Conservation (phyloP, 2,797 vertebrate genomes). For the Helostoma temminkii region DNA sequence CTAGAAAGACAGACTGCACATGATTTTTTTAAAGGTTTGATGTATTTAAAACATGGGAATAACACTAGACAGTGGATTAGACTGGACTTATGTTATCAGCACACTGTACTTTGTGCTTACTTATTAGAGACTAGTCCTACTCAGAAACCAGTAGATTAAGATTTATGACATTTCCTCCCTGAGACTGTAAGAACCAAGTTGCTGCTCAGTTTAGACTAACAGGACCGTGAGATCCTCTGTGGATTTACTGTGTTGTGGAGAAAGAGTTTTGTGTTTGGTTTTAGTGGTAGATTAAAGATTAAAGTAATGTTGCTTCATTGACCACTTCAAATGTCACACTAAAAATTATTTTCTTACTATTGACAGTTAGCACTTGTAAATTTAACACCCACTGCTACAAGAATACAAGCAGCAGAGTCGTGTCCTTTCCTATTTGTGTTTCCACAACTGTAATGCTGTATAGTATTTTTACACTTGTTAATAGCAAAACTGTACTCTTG, state of each 20-base stretch:
- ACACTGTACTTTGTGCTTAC: constrained; percentile 17
- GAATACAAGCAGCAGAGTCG: constrained; percentile 4
- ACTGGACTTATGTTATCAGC: neutral
- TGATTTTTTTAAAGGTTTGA: too few species aligned
- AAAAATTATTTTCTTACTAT: too few species aligned
- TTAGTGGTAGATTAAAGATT: neutral
- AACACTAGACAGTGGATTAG: neutral
- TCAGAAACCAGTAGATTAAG: constrained; percentile 13
- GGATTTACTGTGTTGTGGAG: constrained; percentile 23
- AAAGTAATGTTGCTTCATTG: neutral
- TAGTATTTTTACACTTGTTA: too few species aligned
- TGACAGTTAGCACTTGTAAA: neutral
- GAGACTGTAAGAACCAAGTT: constrained; percentile 31
- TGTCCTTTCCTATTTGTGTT: neutral
- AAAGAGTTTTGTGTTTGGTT: constrained; percentile 24
- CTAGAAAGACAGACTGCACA: too few species aligned
- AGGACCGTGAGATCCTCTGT: constrained; percentile 19
- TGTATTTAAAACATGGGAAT: neutral
- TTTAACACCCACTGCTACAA: constrained; percentile 9
- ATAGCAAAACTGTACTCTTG: neutral
- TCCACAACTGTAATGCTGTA: too few species aligned
- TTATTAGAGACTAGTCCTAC: constrained; percentile 30
- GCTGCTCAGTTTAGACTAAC: constrained; percentile 36
- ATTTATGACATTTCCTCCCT: constrained; percentile 35
- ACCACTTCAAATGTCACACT: constrained; percentile 11